Evolutionary conservation across 2,797 vertebrate species (phyloP), one percentile per base, ranked within the genome.

Genomic region (Thalassophryne amazonica): DNA sequence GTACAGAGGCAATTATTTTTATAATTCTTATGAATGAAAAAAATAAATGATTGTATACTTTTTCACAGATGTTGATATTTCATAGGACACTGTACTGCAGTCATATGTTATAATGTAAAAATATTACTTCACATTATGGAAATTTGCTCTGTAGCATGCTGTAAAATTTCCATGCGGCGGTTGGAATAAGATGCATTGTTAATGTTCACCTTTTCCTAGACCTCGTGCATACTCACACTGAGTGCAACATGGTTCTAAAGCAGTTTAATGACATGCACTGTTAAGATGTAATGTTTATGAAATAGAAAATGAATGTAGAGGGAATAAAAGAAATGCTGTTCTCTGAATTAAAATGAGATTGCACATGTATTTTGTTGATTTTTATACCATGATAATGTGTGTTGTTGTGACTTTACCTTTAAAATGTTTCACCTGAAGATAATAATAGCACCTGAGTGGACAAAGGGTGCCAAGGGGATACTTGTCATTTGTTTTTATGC

Each of bases 1-100:
- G 80, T 82, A 80, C 71, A 72, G 62, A 89, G 49, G 85, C 80
- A 22, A 76, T 85, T 91, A 92, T 92, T 93, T 90, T 91, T 91
- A 47, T 88, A 89, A 79, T 62, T 80, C 75, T 65, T 45, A 72
- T 58, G 33, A 85, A 80, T 64, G 45, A 52, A 24, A 19, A 60
- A 54, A 61, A 67, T 76, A 63, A 66, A 71, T 75, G 60, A 88
- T 90, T 89, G 81, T 90, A 87, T 90, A 90, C 85, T 86, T 92
- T 90, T 85, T 83, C 85, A 90, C 86, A 56, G 77, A 88, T 50
- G 48, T 57, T 37, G 67, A 54, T 86, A 85, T 91, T 92, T 91
- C 86, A 72, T 89, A 91, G n/a, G 60, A 72, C 47, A 76, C 71
- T 78, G 69, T 79, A 81, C 71, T 83, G 76, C 80, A 85, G 70